Evolutionary conservation across 2,797 vertebrate genomes (phyloP).

Genomic region (Apogon hyalosoma): DNA sequence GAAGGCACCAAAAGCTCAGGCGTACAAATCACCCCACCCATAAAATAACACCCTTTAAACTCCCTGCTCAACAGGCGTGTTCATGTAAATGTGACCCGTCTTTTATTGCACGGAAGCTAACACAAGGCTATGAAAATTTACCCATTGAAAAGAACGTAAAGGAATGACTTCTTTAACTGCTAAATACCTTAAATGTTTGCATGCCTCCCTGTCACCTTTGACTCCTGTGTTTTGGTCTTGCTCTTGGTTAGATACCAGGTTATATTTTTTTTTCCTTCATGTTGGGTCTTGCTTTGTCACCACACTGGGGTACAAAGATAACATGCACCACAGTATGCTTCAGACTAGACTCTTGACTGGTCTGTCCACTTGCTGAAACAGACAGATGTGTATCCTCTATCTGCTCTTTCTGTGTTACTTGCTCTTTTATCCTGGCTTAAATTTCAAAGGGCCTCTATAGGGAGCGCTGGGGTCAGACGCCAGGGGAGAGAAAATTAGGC

Average conservation of each 20-base stretch:
- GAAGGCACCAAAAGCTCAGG: slow-evolving; percentile 31
- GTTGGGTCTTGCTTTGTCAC: background rate
- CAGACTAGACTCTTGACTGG: background rate
- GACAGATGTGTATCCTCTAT: slow-evolving; percentile 14
- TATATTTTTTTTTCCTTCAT: background rate
- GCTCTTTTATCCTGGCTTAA: slow-evolving; percentile 58
- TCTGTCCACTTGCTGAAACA: slow-evolving; percentile 17
- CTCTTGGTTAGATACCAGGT: background rate
- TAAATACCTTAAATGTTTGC: background rate
- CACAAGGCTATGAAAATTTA: slow-evolving; percentile 30
- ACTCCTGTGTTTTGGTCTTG: slow-evolving; percentile 5
- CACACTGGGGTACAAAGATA: background rate
- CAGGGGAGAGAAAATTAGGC: slow-evolving; percentile 62
- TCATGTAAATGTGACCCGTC: slow-evolving; percentile 22
- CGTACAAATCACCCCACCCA: slow-evolving; percentile 57
- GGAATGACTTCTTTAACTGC: slow-evolving; percentile 20
- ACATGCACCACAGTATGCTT: background rate
- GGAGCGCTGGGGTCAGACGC: slow-evolving; percentile 43
- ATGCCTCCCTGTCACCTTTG: slow-evolving; percentile 27
- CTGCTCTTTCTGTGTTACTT: slow-evolving; percentile 12
- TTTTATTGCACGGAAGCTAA: slow-evolving; percentile 35
- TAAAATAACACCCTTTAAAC: slow-evolving; percentile 56
- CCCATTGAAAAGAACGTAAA: slow-evolving; percentile 20
- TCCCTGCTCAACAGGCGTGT: slow-evolving; percentile 37
- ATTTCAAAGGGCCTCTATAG: slow-evolving; percentile 66